Evolutionary conservation across 2,113 vertebrate genomes (phyloP), one percentile per base, ranked within the genome.

Genomic region (Bagarius yarrelli): DNA sequence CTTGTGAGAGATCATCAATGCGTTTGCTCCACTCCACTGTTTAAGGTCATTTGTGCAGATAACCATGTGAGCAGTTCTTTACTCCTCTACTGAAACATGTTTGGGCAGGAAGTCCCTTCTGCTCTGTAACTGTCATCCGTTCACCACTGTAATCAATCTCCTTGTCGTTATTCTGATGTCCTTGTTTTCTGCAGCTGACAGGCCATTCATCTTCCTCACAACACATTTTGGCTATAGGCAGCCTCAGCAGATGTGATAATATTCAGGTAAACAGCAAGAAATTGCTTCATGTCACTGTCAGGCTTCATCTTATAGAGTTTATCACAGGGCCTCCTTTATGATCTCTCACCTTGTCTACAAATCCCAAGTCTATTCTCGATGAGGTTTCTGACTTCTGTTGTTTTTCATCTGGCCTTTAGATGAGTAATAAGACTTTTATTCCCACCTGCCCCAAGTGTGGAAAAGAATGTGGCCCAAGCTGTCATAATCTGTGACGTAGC

Each of bases 391-490:
- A 76, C 76, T 44, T 69, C 27, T 23, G 47, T 82, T 70, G 55
- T 69, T 61, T 73, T 79, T 40, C 52, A 40, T 16, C 61, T 74
- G 70, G 76, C 73, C 70, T 67, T 63, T 14, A 36, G 73, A 79
- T 63, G 75, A 79, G 76, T 86, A 79, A 71, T 85, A 80, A 79
- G 71, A 55, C 30, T 69, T 72, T 76, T 16, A 19, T 47, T 34
- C 63, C 36, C 44, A 50, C 40, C 32, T 50, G 36, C n/a, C 78
- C 52, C 50, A 52, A 59, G 44, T 27, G 18, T n/a, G 63, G 44
- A 57, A 81, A 66, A 23, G 32, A 80, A 66, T 32, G 36, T 40
- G 53, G 55, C 63, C 32, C 71, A 83, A 72, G 56, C 67, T 83
- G 78, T 60, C 40, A 67, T 82, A 79, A 67, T 73, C 61, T 27